Evolutionary conservation across 2,888 invertebrate species (phyloP).

Genomic region (Clepsis dumicolana): DNA sequence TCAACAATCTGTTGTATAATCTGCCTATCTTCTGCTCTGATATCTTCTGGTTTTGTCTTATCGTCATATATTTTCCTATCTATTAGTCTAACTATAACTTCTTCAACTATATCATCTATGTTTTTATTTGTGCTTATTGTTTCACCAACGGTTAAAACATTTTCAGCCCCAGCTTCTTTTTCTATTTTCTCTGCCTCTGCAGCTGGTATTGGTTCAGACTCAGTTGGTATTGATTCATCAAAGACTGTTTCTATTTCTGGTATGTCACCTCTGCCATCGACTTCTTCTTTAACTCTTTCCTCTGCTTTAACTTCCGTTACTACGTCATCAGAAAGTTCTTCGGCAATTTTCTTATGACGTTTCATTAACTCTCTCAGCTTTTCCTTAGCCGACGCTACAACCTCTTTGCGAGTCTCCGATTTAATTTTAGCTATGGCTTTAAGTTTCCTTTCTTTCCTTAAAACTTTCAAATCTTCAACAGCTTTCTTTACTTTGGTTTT

Average conservation of each 20-base stretch:
- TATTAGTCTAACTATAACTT: conserved; percentile 76
- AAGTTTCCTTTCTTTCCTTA: conserved; percentile 73
- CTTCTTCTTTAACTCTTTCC: conserved; percentile 56
- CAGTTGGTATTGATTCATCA: conserved; percentile 9
- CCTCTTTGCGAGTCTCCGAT: conserved; percentile 78
- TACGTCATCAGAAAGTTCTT: conserved; percentile 65
- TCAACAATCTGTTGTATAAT: conserved; percentile 81
- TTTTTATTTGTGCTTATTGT: conserved; percentile 66
- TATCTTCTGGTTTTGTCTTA: conserved; percentile 81
- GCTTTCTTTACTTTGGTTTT: conserved; percentile 62
- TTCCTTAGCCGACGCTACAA: conserved; percentile 81
- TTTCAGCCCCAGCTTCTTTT: conserved; percentile 29
- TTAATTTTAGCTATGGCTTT: conserved; percentile 81
- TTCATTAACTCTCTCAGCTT: conserved; percentile 82
- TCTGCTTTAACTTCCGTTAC: conserved; percentile 52
- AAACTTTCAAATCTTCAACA: conserved; percentile 65
- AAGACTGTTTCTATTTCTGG: conserved; percentile 57
- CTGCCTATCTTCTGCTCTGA: conserved; percentile 74
- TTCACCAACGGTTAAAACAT: conserved; percentile 42
- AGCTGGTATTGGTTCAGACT: conserved; percentile 26
- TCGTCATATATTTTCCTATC: conserved; percentile 84
- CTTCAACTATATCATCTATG: conserved; percentile 79
- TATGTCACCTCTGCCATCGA: conserved; percentile 68
- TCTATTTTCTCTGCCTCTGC: conserved; percentile 46
- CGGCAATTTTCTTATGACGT: conserved; percentile 77